Conservation (phyloP, 2,797 vertebrate species). For the Toxotes lorentzi region DNA sequence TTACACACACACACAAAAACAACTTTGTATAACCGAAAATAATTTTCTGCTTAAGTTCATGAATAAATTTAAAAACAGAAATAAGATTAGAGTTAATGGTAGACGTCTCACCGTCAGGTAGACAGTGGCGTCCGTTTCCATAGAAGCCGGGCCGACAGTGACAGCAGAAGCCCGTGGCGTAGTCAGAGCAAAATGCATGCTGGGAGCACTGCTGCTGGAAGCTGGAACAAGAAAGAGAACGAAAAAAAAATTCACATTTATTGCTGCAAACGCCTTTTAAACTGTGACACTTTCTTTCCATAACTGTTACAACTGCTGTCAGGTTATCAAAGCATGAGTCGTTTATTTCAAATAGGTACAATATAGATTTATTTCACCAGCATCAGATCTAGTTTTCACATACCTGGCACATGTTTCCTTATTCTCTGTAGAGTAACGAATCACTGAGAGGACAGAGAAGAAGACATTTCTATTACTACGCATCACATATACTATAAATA, state of each 20-base stretch:
- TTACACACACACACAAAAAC: background rate
- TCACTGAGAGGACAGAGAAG: slow-evolving; percentile 62
- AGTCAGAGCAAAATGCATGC: slow-evolving; percentile 91
- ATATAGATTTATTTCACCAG: background rate
- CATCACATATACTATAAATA: background rate
- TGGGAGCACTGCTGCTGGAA: slow-evolving; percentile 90
- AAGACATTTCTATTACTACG: background rate
- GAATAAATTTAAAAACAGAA: background rate
- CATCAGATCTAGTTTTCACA: slow-evolving; percentile 13
- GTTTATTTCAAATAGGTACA: background rate
- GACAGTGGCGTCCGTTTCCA: slow-evolving; percentile 92
- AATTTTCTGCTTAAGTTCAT: background rate
- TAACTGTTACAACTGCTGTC: background rate
- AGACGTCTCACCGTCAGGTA: slow-evolving; percentile 88
- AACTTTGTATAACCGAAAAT: no score
- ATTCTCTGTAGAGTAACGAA: slow-evolving; percentile 80
- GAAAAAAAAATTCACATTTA: background rate
- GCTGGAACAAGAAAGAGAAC: slow-evolving; percentile 23
- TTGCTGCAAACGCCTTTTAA: background rate
- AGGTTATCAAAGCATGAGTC: no score
- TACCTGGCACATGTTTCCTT: slow-evolving; percentile 80
- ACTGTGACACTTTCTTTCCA: background rate
- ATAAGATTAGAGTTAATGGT: background rate
- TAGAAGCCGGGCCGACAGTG: slow-evolving; percentile 91
- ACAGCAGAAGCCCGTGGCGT: slow-evolving; percentile 91